Conservation (phyloP, 2,797 vertebrate species). For the Podarcis lilfordi region DNA sequence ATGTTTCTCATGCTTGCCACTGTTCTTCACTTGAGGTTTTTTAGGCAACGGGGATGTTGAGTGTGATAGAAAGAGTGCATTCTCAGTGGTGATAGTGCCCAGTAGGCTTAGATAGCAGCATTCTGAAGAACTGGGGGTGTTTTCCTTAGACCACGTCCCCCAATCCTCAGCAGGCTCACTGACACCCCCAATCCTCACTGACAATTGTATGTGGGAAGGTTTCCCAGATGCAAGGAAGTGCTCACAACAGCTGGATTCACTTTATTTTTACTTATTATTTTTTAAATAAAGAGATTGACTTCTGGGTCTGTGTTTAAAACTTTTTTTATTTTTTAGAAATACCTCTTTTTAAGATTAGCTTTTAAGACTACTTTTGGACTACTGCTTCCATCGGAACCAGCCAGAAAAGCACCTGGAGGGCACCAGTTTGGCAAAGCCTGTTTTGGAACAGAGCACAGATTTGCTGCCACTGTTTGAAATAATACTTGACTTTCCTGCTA, state of each 20-base stretch:
- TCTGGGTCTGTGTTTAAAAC: slow-evolving; percentile 10
- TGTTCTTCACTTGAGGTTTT: background rate
- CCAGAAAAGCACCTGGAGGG: too few species aligned
- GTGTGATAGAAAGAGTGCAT: background rate
- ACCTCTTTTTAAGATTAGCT: too few species aligned
- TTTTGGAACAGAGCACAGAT: slow-evolving; percentile 7
- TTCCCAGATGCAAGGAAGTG: background rate
- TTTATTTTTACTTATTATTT: slow-evolving; percentile 12
- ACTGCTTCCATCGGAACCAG: too few species aligned
- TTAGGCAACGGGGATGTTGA: background rate
- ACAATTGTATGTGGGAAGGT: background rate
- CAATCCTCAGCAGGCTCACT: background rate
- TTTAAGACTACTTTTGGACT: too few species aligned
- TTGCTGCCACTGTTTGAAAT: background rate
- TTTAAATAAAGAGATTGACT: slow-evolving; percentile 26
- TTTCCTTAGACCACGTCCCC: background rate
- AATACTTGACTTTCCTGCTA: background rate
- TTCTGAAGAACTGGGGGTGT: background rate
- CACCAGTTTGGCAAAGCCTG: too few species aligned
- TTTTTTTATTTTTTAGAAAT: background rate
- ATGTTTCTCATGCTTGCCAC: too few species aligned
- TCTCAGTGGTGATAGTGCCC: background rate
- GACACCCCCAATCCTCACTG: too few species aligned
- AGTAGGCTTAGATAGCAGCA: background rate
- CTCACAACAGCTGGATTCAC: background rate